Evolutionary conservation across 1,140 invertebrate species (phyloP).

Genomic region (Dinoponera quadriceps): DNA sequence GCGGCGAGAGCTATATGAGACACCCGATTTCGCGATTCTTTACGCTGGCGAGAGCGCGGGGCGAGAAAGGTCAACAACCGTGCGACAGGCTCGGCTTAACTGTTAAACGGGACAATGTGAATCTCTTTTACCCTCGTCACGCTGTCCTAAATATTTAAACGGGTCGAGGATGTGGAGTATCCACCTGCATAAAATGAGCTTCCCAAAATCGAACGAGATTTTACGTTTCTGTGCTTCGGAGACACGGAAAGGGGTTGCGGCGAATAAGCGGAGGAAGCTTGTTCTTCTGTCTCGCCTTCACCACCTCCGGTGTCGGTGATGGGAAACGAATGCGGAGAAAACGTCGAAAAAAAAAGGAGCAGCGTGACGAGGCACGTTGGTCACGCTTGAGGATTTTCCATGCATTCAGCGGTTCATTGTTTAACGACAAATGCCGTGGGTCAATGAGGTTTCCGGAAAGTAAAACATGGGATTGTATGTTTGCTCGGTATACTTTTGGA

Average conservation of each 20-base stretch:
- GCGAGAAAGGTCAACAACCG: slow-evolving; percentile 70
- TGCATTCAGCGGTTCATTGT: background rate
- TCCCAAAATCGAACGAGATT: slow-evolving; percentile 19
- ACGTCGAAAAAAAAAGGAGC: slow-evolving; percentile 45
- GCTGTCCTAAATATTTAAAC: slow-evolving; percentile 77
- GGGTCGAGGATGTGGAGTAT: slow-evolving; percentile 76
- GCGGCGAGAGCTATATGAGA: too few species aligned
- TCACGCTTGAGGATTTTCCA: slow-evolving; percentile 58
- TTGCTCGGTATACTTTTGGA: background rate
- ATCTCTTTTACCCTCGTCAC: slow-evolving; percentile 30
- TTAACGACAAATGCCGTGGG: background rate
- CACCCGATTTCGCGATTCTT: slow-evolving; percentile 68
- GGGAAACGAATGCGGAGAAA: background rate
- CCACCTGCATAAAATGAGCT: slow-evolving; percentile 29
- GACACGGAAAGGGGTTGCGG: background rate
- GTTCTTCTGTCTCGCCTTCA: background rate
- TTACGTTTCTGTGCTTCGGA: slow-evolving; percentile 16
- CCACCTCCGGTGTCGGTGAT: background rate
- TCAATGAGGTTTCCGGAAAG: background rate
- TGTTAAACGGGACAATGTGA: slow-evolving; percentile 51
- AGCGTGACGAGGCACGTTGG: slow-evolving; percentile 49
- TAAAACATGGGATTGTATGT: background rate
- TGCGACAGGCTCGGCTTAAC: slow-evolving; percentile 71
- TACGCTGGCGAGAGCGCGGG: slow-evolving; percentile 58
- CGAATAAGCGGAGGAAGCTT: background rate